These are phyloP conservation scores for Rousettus madagascariensis DNA, from an alignment of 2,797 vertebrate species.

Conservation along the genomic window DNA sequence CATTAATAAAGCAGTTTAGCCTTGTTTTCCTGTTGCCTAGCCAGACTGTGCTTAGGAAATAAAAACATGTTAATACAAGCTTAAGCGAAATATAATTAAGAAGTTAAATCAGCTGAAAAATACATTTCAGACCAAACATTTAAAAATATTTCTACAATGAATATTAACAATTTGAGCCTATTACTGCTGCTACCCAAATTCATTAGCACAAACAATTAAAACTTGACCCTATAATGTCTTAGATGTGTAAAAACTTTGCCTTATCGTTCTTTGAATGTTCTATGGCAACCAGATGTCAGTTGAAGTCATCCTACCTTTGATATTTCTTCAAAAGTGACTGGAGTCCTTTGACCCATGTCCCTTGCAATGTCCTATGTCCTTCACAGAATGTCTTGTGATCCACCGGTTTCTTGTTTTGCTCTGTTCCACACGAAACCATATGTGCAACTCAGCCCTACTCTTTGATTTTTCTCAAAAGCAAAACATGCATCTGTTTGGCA, in stretches of 20 bases:
- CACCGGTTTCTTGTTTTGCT: neutral
- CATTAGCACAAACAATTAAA: neutral
- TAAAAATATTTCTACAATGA: neutral
- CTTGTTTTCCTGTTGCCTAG: neutral
- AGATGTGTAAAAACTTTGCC: neutral
- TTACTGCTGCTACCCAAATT: neutral
- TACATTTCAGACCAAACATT: neutral
- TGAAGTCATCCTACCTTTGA: neutral
- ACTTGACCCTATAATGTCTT: neutral
- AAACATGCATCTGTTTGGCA: neutral
- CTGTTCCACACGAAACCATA: neutral
- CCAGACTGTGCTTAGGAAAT: neutral
- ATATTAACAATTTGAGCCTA: neutral
- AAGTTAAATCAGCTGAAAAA: constrained; percentile 9
- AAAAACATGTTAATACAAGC: neutral
- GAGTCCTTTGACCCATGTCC: neutral
- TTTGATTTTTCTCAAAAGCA: neutral
- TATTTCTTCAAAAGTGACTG: neutral
- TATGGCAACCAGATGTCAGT: neutral
- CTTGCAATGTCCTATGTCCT: rapidly evolving
- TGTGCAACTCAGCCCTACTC: too few relatives aligned
- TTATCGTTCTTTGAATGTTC: neutral
- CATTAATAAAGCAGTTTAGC: neutral
- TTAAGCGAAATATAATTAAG: neutral
- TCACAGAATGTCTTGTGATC: neutral